Base-by-base conservation (phyloP, 2,113 vertebrate genomes). In the Hirundichthys speculiger region DNA sequence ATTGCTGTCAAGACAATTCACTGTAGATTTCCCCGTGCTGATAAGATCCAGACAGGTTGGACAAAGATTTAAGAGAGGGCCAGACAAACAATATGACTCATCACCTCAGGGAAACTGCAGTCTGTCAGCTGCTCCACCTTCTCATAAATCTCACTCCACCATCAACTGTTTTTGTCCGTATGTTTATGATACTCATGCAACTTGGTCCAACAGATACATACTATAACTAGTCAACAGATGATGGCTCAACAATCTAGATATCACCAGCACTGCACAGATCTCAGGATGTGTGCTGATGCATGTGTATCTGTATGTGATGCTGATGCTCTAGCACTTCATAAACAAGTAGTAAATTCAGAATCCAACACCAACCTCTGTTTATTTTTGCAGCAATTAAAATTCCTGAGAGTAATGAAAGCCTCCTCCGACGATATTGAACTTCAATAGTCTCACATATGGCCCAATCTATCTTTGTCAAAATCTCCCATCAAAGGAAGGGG, bases 381-480 rank as follows among this genome's bases (percentile, higher is more conserved):
- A 77, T 87, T 87, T 34, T 80, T 77, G 51, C 38, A 24, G 64
- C 81, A 85, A 88, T 90, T 88, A 88, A 86, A 88, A 89, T 88
- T 89, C 84, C 73, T 83, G 56, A 15, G 80, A 82, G 80, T 77
- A 82, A 84, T 74, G 61, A 80, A 85, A 83, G 74, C 86, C 83
- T 75, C 75, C 41, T 79, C 77, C 41, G 69, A 83, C 73, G 77
- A 73, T 86, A 87, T 86, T 77, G 88, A 86, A 85, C 76, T 84
- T 79, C 85, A 87, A 87, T 86, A 79, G 76, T 82, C 60, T 69
- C 82, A 71, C 88, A 90, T 86, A 90, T 89, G 88, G 86, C 73
- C 50, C 68, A 55, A 89, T 90, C 82, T 70, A 78, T 90, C 88
- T 85, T 73, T 87, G 83, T 90, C 88, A 84, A 82, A 78, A 86